These are phyloP conservation scores for Aelia acuminata DNA, from an alignment of 2,888 invertebrate genomes.

Conservation along the genomic window DNA sequence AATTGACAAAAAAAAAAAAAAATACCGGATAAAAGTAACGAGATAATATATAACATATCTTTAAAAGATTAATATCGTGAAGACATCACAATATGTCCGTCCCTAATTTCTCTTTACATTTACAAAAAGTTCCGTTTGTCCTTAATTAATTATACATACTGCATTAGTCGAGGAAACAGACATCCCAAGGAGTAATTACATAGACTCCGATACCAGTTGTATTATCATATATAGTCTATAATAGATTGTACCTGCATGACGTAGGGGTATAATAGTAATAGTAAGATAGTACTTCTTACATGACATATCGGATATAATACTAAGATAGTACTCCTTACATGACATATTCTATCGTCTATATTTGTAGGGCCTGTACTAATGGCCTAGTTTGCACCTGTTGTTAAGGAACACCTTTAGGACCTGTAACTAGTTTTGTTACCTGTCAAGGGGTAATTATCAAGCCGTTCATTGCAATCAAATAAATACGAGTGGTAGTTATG, in stretches of 20 bases:
- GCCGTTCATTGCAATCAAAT: neutral
- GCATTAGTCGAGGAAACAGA: neutral
- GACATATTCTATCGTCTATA: conserved; percentile 26
- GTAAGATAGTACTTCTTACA: neutral
- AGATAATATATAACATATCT: conserved; percentile 1
- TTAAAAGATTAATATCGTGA: neutral
- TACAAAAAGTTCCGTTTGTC: conserved; percentile 35
- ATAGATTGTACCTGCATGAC: neutral
- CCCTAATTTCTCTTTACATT: conserved; percentile 11
- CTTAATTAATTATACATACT: conserved; percentile 39
- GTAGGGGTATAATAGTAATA: no score
- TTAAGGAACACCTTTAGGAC: neutral
- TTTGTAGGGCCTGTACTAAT: neutral
- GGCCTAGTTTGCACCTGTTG: neutral
- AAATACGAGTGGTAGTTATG: neutral
- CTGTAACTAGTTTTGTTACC: conserved; percentile 26
- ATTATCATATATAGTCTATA: conserved; percentile 4
- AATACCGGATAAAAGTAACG: neutral
- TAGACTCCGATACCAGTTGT: neutral
- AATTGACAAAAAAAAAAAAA: neutral
- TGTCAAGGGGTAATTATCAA: neutral
- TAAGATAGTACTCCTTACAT: conserved; percentile 29
- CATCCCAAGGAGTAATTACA: neutral
- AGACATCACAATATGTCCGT: neutral
- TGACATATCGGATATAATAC: neutral